phyloP scores from a whole-genome alignment of 1,140 invertebrate species.

The Diachasmimorpha longicaudata region DNA sequence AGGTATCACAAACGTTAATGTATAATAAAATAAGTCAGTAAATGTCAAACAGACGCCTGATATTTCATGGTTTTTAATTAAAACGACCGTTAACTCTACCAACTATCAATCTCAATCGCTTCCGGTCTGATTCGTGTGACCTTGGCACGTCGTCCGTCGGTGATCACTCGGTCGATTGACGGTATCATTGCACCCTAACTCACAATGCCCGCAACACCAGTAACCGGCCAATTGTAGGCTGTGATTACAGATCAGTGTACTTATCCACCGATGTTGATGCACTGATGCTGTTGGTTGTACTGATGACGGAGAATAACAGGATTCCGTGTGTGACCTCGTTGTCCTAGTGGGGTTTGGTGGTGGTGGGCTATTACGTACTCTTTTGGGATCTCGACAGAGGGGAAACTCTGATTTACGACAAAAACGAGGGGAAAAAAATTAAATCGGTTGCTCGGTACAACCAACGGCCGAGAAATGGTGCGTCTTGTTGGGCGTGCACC shows the following conservation, averaged over 20 bases:
- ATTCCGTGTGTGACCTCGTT: neutral
- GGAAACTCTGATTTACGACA: too few species aligned
- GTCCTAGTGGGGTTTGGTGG: neutral
- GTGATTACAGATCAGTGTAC: too few species aligned
- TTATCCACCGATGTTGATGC: neutral
- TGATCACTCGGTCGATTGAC: constrained; percentile 26
- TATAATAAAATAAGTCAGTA: neutral
- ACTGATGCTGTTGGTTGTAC: neutral
- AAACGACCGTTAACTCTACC: neutral
- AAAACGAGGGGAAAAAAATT: too few species aligned
- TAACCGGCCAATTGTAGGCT: neutral
- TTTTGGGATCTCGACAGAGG: too few species aligned
- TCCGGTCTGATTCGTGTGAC: constrained; percentile 31
- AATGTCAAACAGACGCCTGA: neutral
- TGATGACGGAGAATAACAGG: neutral
- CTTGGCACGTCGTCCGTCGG: constrained; percentile 14
- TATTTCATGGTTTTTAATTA: constrained; percentile 12
- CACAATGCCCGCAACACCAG: neutral
- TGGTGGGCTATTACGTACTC: too few species aligned
- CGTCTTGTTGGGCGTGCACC: constrained; percentile 27
- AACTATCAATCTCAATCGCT: constrained; percentile 33
- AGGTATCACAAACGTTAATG: too few species aligned
- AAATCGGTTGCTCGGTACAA: neutral
- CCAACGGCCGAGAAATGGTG: neutral
- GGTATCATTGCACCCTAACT: neutral